Evolutionary conservation across 1,140 invertebrate genomes (phyloP), one percentile per base, ranked within the genome.

Genomic region (Himalopsyche phryganea): DNA sequence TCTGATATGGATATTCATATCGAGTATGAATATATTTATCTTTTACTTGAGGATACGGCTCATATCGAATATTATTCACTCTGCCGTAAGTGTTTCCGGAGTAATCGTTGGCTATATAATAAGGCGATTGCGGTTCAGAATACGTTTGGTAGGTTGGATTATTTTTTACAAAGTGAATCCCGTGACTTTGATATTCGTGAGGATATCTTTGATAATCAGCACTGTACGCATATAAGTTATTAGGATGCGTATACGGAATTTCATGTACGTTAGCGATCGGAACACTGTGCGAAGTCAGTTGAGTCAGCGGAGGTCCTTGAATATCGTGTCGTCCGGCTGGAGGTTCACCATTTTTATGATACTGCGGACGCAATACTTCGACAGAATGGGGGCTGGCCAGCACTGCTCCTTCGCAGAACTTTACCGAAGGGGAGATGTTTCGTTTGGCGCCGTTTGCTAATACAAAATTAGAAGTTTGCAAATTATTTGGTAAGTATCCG

Each of bases 41-140:
- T 15, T 56, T 54, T 14, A 52, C n/a, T 1, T 9, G 13, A 36
- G 49, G 49, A 60, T 77, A 77, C 32, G 75, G 75, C 53, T 74
- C 75, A 65, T 68, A 74, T 7, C 73, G 67, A 20, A 72, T 66
- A 55, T 71, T 76, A 48, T 63, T 65, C 47, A 74, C 69, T 59
- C 69, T 67, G 59, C 71, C 71, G 51, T 71, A 70, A 32, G 64
- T 65, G 10, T 18, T 35, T 33, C 15, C 54, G 14, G 48, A 5
- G 33, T 56, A 49, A 11, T 57, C 54, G 13, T 50, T 44, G 10
- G 46, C 14, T 5, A 57, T 47, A n/a, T 50, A 11, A 35, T 44
- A 57, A 14, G 53, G 32, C 5, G 54, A 50, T 40, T 7, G 11
- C 18, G 4, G 47, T 14, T 57, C 54, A 14, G 54, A 40, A 3